phyloP scores from a whole-genome alignment of 1,140 invertebrate genomes.

The Papilio glaucus region DNA sequence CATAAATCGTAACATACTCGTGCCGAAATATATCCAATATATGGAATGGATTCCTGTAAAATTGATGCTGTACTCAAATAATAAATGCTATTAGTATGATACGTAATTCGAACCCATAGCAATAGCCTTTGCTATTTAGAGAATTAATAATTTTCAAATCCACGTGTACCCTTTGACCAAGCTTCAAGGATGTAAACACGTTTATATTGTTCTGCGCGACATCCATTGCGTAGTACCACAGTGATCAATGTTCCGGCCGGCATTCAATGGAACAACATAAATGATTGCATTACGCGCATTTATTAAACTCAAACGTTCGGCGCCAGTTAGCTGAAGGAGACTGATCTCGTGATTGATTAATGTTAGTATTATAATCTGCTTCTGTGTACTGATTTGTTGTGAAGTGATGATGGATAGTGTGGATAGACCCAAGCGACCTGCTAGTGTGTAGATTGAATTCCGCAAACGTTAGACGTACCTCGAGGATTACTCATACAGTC shows the following conservation, averaged over 20 bases:
- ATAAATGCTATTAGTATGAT: not conserved
- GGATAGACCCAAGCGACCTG: slow-evolving; percentile 12
- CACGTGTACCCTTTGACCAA: not conserved
- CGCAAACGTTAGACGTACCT: not conserved
- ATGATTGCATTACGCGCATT: slow-evolving; percentile 39
- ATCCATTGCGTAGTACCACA: not conserved
- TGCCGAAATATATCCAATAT: too few species aligned
- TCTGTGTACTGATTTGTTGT: slow-evolving; percentile 25
- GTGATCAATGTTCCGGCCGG: slow-evolving; percentile 27
- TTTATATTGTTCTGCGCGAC: not conserved
- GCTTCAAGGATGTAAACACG: not conserved
- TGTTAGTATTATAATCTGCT: slow-evolving; percentile 32
- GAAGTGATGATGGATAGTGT: slow-evolving; percentile 8
- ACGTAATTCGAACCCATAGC: not conserved
- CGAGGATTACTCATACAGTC: not conserved
- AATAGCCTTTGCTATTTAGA: not conserved
- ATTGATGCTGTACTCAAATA: too few species aligned
- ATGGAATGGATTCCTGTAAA: too few species aligned
- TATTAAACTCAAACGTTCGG: slow-evolving; percentile 39
- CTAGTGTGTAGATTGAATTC: slow-evolving; percentile 7
- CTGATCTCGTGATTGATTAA: slow-evolving; percentile 5
- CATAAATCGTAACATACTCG: too few species aligned
- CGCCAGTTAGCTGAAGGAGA: slow-evolving; percentile 35
- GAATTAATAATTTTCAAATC: not conserved
- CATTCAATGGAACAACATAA: slow-evolving; percentile 33